Evolutionary conservation across 2,888 invertebrate genomes (phyloP).

Genomic region (Cryptocheilus praepositus): DNA sequence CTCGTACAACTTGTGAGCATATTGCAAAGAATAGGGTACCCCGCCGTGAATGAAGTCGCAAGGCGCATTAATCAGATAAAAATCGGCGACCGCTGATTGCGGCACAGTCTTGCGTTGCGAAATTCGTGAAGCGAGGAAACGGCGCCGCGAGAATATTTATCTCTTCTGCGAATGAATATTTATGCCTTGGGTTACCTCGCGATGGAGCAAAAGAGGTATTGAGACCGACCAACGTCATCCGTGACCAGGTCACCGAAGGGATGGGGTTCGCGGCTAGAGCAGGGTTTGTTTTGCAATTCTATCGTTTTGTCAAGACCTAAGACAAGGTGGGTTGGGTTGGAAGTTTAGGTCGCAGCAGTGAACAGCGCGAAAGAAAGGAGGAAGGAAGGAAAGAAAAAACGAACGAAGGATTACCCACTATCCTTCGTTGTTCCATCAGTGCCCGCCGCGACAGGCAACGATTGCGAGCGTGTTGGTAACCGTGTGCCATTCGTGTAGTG

Average conservation of each 20-base stretch:
- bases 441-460: not conserved
- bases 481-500: not conserved
- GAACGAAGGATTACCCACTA: conserved; percentile 4
- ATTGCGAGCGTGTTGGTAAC: not conserved
- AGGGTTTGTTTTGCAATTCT: conserved; percentile 53
- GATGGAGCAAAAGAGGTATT: not conserved
- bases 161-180: conserved; percentile 60
- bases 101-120: not conserved
- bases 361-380: conserved; percentile 2
- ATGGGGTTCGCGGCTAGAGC: not conserved
- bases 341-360: conserved; percentile 13
- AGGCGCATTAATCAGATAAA: not conserved
- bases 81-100: conserved; percentile 40
- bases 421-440: not conserved
- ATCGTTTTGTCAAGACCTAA: conserved; percentile 31
- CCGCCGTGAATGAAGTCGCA: not conserved
- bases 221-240: not conserved
- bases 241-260: not conserved
- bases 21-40: not conserved
- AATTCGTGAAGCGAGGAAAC: no score
- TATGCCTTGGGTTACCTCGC: conserved; percentile 44
- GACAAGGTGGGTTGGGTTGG: not conserved
- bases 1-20: not conserved
- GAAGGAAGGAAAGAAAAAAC: not conserved
- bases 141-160: conserved; percentile 52